Evolutionary conservation across 2,797 vertebrate species (phyloP), one percentile per base, ranked within the genome.

Genomic region (Sebastes steindachneri): DNA sequence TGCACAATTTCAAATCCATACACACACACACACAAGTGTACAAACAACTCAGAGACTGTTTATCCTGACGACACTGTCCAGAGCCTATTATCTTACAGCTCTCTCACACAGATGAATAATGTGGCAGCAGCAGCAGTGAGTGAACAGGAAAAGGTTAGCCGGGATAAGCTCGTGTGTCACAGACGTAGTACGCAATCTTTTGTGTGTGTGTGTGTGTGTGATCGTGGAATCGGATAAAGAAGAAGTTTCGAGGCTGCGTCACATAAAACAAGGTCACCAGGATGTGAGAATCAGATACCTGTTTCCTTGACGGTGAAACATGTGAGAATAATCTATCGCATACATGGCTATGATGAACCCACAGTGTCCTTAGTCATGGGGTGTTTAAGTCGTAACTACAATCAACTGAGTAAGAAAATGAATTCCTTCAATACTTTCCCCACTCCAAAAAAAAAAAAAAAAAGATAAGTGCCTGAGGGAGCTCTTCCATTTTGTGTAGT

Each of bases 191-290:
- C 45, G 70, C 31, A 64, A 26, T 31, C 35, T 69, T 67, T 23
- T 67, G 53, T 51, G 68, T 69, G 67, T 57, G 31, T 41, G 25
- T 63, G n/a, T 29, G 10, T 35, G 59, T 31, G 41, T 37, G 29
- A 79, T 57, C 0, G 9, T 15, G 26, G 53, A 51, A 88, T 91
- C 80, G 76, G 86, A 88, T 88, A 76, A 73, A 82, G 45, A 17
- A 41, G 45, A 74, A 31, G 77, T 85, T 85, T 85, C 2, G 15
- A 66, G 48, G 45, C 23, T 26, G 60, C 5, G 8, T 60, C 25
- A 21, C 63, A 69, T 33, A 12, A 62, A 91, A 88, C 77, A 91
- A 92, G 86, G 87, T 89, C 89, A 85, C 78, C 77, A 91, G 83
- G 83, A 90, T 85, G 83, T 86, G 80, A 84, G 53, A 86, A 82